Evolutionary conservation across 1,140 invertebrate species (phyloP).

Genomic region (Solen grandis): DNA sequence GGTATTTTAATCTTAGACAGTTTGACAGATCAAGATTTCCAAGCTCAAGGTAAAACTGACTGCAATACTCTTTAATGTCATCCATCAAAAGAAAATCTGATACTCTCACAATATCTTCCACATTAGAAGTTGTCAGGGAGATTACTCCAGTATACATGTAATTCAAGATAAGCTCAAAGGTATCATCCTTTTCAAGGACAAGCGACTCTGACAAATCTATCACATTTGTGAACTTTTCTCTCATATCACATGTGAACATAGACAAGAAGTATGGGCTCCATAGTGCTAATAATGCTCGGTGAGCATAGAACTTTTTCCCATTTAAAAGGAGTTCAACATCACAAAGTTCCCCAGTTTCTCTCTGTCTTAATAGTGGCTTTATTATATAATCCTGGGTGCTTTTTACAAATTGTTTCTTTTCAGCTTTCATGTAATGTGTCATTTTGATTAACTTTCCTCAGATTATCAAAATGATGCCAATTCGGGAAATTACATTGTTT

Average conservation of each 20-base stretch:
- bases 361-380: constrained; percentile 70
- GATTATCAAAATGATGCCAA: too few relatives aligned
- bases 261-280: constrained; percentile 79
- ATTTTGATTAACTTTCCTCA: too few relatives aligned
- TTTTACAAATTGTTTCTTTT: constrained; percentile 73
- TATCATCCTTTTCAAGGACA: constrained; percentile 83
- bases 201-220: constrained; percentile 85
- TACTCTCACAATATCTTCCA: constrained; percentile 86
- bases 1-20: constrained; percentile 72
- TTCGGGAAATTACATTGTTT: neutral
- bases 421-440: constrained; percentile 76
- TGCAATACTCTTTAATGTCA: constrained; percentile 78
- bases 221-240: constrained; percentile 83
- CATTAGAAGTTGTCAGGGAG: constrained; percentile 87
- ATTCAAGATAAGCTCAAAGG: constrained; percentile 87
- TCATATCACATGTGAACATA: constrained; percentile 80
- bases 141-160: constrained; percentile 94
- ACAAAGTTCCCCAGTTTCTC: constrained; percentile 78
- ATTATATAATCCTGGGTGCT: constrained; percentile 74
- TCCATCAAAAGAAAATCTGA: constrained; percentile 84
- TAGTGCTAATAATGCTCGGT: constrained; percentile 74
- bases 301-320: constrained; percentile 69
- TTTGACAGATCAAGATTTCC: constrained; percentile 77
- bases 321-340: constrained; percentile 74
- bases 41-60: constrained; percentile 76